Conservation (phyloP, 1,140 invertebrate species). For the Hydropsyche tenuis region DNA sequence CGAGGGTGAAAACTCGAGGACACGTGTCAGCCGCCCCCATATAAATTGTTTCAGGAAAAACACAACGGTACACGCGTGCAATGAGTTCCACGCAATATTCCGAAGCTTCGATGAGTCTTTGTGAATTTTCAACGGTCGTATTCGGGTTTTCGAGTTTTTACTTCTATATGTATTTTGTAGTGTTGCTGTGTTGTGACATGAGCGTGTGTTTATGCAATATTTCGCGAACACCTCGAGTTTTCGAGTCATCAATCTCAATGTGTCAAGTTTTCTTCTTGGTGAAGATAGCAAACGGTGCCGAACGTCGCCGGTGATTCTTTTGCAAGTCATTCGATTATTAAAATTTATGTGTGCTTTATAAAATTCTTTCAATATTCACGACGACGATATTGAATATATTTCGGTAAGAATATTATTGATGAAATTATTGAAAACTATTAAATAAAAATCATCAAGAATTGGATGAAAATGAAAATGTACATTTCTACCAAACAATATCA, state of each 20-base stretch:
- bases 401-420: no score
- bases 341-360: constrained; percentile 15
- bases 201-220: constrained; percentile 5
- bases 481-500: no score
- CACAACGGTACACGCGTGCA: no score
- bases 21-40: constrained; percentile 19
- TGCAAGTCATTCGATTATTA: constrained; percentile 17
- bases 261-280: background rate
- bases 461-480: no score
- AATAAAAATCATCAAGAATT: no score
- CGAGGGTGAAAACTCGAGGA: constrained; percentile 32
- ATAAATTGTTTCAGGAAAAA: constrained; percentile 33
- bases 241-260: constrained; percentile 9
- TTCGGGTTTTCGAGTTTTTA: background rate
- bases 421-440: background rate
- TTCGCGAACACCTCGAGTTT: background rate
- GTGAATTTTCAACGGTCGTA: background rate
- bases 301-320: background rate
- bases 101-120: no score
- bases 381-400: no score
- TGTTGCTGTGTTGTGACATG: background rate
- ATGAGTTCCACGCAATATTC: no score
- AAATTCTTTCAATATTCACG: background rate
- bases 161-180: background rate
- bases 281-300: background rate